These are phyloP conservation scores for Ahaetulla prasina DNA, from an alignment of 2,113 vertebrate species.

Conservation along the genomic window DNA sequence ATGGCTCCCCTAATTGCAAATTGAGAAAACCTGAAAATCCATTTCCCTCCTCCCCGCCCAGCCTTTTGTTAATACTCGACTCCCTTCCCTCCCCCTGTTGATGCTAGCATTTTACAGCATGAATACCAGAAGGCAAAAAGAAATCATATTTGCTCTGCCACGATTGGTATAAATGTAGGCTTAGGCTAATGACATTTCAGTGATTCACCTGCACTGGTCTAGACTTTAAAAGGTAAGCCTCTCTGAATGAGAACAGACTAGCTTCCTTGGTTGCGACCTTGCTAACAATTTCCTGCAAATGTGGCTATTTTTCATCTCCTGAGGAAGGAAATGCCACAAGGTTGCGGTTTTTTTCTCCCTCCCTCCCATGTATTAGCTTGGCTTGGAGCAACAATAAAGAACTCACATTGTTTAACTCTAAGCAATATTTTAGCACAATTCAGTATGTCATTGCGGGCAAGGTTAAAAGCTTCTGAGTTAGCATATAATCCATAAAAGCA, in stretches of 20 bases:
- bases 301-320: not conserved
- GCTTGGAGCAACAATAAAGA: not conserved
- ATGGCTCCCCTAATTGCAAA: conserved; percentile 8
- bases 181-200: not conserved
- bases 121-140: not conserved
- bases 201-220: conserved; percentile 8
- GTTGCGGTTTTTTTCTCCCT: not conserved
- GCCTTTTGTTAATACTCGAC: not conserved
- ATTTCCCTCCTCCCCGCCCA: not conserved
- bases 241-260: not conserved
- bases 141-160: not conserved
- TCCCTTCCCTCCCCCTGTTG: not conserved
- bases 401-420: not conserved
- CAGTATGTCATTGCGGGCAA: conserved; percentile 1
- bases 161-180: not conserved
- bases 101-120: not conserved
- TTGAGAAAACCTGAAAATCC: conserved; percentile 1
- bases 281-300: not conserved
- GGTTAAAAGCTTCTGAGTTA: conserved; percentile 3
- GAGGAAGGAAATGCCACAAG: not conserved
- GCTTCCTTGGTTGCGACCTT: not conserved
- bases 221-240: not conserved
- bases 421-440: not conserved
- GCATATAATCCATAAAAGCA: conserved; percentile 1
- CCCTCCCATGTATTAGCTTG: not conserved